Percentiles rank a stretch among this genome's conserved stretches.
These are phyloP conservation scores for Cyclophora punctaria DNA, from an alignment of 2,888 invertebrate genomes.

Conservation along the genomic window DNA sequence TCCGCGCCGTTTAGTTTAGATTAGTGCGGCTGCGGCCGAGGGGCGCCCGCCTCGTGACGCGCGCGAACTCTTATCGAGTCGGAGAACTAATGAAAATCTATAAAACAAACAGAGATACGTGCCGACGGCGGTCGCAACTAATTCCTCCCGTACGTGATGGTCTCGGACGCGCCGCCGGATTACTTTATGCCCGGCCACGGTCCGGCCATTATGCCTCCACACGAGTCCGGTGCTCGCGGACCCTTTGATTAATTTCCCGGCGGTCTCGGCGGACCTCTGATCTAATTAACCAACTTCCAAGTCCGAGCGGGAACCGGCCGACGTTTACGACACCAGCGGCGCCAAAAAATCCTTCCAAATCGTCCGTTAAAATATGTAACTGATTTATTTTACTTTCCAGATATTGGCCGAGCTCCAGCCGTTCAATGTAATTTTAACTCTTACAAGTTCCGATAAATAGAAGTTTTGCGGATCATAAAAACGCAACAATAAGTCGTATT, in stretches of 20 bases:
- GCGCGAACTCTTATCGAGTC: constrained; percentile 3
- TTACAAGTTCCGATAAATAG: constrained; percentile 23
- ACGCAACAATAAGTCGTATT: constrained; percentile 27
- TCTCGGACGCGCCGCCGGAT: constrained; percentile 23
- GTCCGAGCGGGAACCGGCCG: no score
- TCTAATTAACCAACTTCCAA: no score
- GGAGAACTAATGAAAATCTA: constrained; percentile 25
- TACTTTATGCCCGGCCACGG: constrained; percentile 42
- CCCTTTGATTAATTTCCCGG: constrained; percentile 10
- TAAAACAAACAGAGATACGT: constrained; percentile 32
- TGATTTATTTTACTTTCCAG: constrained; percentile 6
- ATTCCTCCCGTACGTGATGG: constrained; percentile 32
- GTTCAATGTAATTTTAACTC: constrained; percentile 7
- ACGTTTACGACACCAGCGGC: no score
- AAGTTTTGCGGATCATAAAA: constrained; percentile 26
- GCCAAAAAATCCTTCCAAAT: no score
- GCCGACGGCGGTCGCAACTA: constrained; percentile 25
- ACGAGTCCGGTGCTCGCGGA: constrained; percentile 20
- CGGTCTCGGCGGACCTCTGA: neutral
- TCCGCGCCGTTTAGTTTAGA: constrained; percentile 70
- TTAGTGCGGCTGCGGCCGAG: constrained; percentile 45
- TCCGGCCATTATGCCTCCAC: constrained; percentile 35
- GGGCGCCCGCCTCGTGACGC: constrained; percentile 25
- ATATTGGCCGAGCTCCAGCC: constrained; percentile 8
- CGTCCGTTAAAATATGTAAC: constrained; percentile 2